Evolutionary conservation across 2,888 invertebrate species (phyloP).

Genomic region (Miltochrista miniata): DNA sequence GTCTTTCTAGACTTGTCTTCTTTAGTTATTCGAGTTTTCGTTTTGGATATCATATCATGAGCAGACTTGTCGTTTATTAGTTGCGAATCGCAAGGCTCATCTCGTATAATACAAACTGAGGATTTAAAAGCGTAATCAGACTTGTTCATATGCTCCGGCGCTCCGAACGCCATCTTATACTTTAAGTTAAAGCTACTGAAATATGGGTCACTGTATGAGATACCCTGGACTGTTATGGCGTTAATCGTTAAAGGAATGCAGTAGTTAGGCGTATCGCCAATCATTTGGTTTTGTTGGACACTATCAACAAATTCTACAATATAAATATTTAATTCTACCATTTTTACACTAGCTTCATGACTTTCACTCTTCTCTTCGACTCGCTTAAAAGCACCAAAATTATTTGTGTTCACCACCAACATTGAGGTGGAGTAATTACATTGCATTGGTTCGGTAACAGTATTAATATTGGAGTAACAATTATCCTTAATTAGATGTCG

Average conservation of each 20-base stretch:
- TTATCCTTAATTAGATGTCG: slow-evolving; percentile 85
- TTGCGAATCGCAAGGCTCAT: slow-evolving; percentile 79
- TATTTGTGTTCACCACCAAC: slow-evolving; percentile 84
- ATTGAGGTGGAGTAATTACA: slow-evolving; percentile 85
- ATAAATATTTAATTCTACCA: slow-evolving; percentile 84
- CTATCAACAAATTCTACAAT: slow-evolving; percentile 83
- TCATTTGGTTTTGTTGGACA: slow-evolving; percentile 85
- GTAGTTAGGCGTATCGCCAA: slow-evolving; percentile 83
- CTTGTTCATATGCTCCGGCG: slow-evolving; percentile 84
- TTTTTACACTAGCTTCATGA: slow-evolving; percentile 83
- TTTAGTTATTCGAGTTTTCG: slow-evolving; percentile 72
- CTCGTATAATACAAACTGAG: slow-evolving; percentile 82
- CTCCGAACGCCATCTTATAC: slow-evolving; percentile 82
- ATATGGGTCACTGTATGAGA: slow-evolving; percentile 85
- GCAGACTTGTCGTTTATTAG: slow-evolving; percentile 73
- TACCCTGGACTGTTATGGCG: slow-evolving; percentile 85
- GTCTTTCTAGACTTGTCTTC: slow-evolving; percentile 65
- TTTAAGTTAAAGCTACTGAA: slow-evolving; percentile 85
- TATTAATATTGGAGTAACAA: slow-evolving; percentile 83
- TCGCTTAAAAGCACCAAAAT: slow-evolving; percentile 84
- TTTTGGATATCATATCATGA: slow-evolving; percentile 71
- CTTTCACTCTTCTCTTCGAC: slow-evolving; percentile 81
- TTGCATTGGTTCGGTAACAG: slow-evolving; percentile 85
- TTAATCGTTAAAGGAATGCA: slow-evolving; percentile 84
- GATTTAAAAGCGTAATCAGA: slow-evolving; percentile 85